Percentiles rank a stretch among this genome's conserved stretches.
Evolutionary conservation across 2,113 vertebrate species (phyloP).

Genomic region (Misgurnus anguillicaudatus): DNA sequence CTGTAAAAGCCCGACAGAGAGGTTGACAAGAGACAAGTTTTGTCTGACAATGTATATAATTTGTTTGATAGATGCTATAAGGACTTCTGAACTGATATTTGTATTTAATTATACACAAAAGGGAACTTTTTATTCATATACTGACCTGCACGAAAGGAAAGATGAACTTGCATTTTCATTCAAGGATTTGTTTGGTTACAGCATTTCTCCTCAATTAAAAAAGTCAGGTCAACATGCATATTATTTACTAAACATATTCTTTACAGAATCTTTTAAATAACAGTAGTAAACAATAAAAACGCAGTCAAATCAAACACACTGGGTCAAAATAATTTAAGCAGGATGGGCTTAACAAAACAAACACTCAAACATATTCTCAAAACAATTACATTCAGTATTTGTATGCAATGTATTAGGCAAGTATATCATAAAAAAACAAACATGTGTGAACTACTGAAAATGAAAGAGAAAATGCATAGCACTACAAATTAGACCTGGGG

Average conservation of each 20-base stretch:
- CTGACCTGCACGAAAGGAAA: not conserved
- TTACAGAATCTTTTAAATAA: not conserved
- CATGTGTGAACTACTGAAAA: not conserved
- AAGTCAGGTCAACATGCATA: not conserved
- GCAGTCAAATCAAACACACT: not conserved
- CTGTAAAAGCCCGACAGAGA: too few relatives aligned
- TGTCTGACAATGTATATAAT: too few relatives aligned
- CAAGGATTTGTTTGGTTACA: not conserved
- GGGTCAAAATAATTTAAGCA: not conserved
- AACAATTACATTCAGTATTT: not conserved
- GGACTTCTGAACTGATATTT: too few relatives aligned
- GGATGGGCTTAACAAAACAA: not conserved
- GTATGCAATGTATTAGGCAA: not conserved
- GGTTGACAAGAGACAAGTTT: too few relatives aligned
- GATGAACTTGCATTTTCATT: not conserved
- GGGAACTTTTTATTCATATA: not conserved
- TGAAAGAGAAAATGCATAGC: not conserved
- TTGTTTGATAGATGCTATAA: too few relatives aligned
- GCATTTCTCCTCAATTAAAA: not conserved
- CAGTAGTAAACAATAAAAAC: not conserved
- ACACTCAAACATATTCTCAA: not conserved
- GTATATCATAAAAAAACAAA: not conserved
- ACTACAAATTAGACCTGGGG: not conserved
- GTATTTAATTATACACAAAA: too few relatives aligned
- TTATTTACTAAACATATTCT: not conserved